Evolutionary conservation across 2,797 vertebrate genomes (phyloP).

Genomic region (Sparus aurata): DNA sequence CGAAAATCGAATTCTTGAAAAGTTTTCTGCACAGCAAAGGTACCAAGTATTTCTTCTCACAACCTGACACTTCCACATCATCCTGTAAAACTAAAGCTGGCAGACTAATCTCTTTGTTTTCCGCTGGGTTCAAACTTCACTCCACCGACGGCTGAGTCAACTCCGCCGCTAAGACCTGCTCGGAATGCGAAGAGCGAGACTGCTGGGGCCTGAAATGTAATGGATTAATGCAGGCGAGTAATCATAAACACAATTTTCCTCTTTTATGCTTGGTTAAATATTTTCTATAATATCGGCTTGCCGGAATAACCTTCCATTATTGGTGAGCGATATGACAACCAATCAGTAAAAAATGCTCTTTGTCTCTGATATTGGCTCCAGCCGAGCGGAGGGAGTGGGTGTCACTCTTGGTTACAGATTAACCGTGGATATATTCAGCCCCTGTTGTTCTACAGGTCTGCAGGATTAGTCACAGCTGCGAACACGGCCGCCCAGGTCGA

Average conservation of each 20-base stretch:
- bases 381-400: conserved; percentile 36
- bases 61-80: conserved; percentile 33
- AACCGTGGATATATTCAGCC: conserved; percentile 32
- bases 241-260: conserved; percentile 37
- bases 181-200: conserved; percentile 24
- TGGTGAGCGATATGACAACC: conserved; percentile 37
- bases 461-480: conserved; percentile 61
- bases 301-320: conserved; percentile 48
- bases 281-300: conserved; percentile 29
- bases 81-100: conserved; percentile 40
- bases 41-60: conserved; percentile 41
- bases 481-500: conserved; percentile 26
- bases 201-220: conserved; percentile 16
- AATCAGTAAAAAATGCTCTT: conserved; percentile 33
- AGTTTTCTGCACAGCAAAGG: conserved; percentile 28
- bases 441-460: conserved; percentile 48
- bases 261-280: conserved; percentile 46
- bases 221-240: conserved; percentile 30
- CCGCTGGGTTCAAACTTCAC: conserved; percentile 21
- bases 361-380: conserved; percentile 36
- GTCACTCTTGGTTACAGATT: conserved; percentile 60
- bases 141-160: conserved; percentile 36
- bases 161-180: conserved; percentile 36
- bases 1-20: conserved; percentile 28
- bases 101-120: conserved; percentile 40